Evolutionary conservation across 2,113 vertebrate species (phyloP), one percentile per base, ranked within the genome.

Genomic region (Bettongia penicillata): DNA sequence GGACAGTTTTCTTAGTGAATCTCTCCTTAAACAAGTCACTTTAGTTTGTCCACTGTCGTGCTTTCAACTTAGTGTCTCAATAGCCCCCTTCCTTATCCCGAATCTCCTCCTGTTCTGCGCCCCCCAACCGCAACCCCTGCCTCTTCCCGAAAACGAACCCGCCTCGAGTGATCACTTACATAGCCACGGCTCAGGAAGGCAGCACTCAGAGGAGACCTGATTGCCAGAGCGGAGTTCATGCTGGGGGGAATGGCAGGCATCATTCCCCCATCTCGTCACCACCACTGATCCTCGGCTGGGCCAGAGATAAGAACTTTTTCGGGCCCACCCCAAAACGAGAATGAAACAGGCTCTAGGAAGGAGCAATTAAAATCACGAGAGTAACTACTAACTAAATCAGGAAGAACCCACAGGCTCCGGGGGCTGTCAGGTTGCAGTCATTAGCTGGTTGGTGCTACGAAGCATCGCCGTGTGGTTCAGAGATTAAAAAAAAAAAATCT

Each of bases 321-420:
- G 19, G 68, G 68, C 97, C 89, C 90, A 95, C 94, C 96, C 96
- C 55, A 31, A 97, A 97, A 97, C 31, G 90, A 90, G 77, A 95
- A 89, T n/a, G 84, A 84, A 96, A 96, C 91, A 97, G 93, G 96
- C 93, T 14, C 97, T 97, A 95, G 95, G 97, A 98, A 98, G 26
- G 94, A 96, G 97, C 97, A 97, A 98, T 98, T 98, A 98, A 98
- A 98, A 90, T 94, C 97, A 93, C 96, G 96, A 95, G 96, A 93
- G 95, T 77, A 51, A 96, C 94, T 91, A 25, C 93, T 93, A 97
- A 28, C 93, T 93, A 98, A 97, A 97, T 90, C 90, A 92, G 47
- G 84, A 84, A 12, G 92, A 96, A 93, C 68, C 47, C 49, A 95
- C 92, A 49, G 95, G 43, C 94, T 98, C 53, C 53, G 3, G 53